Evolutionary conservation across 1,140 invertebrate genomes (phyloP).

Genomic region (Procambarus clarkii): DNA sequence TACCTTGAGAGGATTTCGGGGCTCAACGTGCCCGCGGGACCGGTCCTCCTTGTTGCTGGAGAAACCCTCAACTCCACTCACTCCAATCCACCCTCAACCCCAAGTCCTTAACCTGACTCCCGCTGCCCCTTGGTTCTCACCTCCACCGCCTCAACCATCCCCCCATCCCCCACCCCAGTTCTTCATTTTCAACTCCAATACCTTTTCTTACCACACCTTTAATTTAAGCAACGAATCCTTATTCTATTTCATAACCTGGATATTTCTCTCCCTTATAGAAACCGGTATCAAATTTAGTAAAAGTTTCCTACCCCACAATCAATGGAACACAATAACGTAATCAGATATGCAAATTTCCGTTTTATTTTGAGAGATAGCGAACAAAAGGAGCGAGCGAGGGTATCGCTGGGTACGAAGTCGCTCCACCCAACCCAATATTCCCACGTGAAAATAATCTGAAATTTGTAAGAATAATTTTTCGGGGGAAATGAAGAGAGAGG

Average conservation of each 20-base stretch:
- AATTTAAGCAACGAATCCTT: not conserved
- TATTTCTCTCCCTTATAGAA: not conserved
- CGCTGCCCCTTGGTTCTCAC: not conserved
- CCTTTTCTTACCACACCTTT: too few species aligned
- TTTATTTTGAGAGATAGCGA: constrained; percentile 41
- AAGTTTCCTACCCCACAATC: constrained; percentile 30
- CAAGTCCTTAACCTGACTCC: not conserved
- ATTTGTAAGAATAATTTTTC: constrained; percentile 12
- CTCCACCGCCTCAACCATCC: not conserved
- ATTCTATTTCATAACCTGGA: not conserved
- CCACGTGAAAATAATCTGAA: not conserved
- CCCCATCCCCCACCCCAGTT: not conserved
- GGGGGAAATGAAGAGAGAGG: constrained; percentile 4
- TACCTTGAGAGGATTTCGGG: not conserved
- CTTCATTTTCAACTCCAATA: not conserved
- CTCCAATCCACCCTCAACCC: not conserved
- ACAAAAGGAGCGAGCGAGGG: constrained; percentile 22
- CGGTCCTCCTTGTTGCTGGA: too few species aligned
- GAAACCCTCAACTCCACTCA: not conserved
- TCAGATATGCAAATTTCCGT: constrained; percentile 52
- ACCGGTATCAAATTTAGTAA: constrained; percentile 13
- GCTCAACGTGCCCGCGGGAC: too few species aligned
- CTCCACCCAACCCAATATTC: not conserved
- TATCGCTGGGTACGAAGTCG: constrained; percentile 7
- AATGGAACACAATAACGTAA: constrained; percentile 36